Evolutionary conservation across 92 coral and sea anemone genomes (phyloP), one percentile per base, ranked within the genome.

Genomic region (Paramuricea clavata): DNA sequence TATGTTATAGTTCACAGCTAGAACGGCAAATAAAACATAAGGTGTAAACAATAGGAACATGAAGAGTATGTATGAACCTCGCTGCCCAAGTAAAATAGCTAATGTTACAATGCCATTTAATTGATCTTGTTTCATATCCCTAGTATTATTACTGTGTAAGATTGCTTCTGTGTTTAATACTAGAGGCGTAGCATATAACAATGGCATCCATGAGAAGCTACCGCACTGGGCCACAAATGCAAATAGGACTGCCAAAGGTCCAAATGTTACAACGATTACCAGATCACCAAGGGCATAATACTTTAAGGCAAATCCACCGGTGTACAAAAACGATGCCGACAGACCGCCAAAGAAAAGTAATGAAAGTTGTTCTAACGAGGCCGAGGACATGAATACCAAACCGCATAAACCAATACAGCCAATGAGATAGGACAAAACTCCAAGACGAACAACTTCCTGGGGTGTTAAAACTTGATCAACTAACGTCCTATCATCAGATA

Each of bases 291-390:
- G 90, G 23, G 98, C 98, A 73, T 94, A 94, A 84, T 95, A 95
- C 73, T 95, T 95, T n/a, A 95, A 64, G 30, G 98, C 98, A 87
- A 95, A 86, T 21, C 98, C 98, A 7, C 98, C 98, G 44, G 99
- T 96, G 93, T 96, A 96, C 12, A 96, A 83, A 85, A 96, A 96
- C 6, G 72, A 65, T 28, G 72, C 72, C 1, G 72, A 65, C 22
- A 65, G 72, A 4, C 72, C 72, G 36, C 72, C 72, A 26, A 65
- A 65, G 72, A 65, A 65, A 11, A 96, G 67, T 13, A 96, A 83
- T 7, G 99, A 95, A 78, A 96, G 83, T 81, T 96, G 99, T 79
- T 94, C 99, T 91, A 96, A 90, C 43, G 95, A 93, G 0, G 98
- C 98, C 16, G 99, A 94, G 44, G 98, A 94, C 16, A 93, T 76